phyloP scores from a whole-genome alignment of 2,797 vertebrate species.

The Tokudaia tokunoshimensis region DNA sequence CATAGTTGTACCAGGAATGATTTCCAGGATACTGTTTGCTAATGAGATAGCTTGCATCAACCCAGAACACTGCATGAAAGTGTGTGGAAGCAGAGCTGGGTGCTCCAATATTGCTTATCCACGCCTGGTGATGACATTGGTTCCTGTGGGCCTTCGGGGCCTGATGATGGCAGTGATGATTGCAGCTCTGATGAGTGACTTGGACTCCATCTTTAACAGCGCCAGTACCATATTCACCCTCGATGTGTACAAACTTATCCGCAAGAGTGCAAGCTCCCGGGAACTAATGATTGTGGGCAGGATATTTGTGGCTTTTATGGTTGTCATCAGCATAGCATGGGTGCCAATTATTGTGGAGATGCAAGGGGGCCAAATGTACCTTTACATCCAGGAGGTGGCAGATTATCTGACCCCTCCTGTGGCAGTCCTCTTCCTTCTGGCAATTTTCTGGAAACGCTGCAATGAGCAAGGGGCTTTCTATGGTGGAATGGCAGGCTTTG shows the following conservation, averaged over 20 bases:
- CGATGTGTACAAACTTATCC: conserved; percentile 95
- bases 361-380: conserved; percentile 99
- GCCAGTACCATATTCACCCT: conserved; percentile 99
- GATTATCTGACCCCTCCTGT: conserved; percentile 98
- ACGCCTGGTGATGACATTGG: conserved; percentile 96
- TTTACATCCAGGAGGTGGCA: conserved; percentile 99
- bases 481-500: conserved; percentile 95
- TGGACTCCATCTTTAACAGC: conserved; percentile 99
- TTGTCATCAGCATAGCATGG: conserved; percentile 97
- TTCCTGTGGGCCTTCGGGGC: conserved; percentile 97
- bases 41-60: conserved; percentile 97
- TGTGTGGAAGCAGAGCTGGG: conserved; percentile 97
- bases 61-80: conserved; percentile 97
- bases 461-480: conserved; percentile 98
- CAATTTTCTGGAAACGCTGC: conserved; percentile 97
- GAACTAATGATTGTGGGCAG: conserved; percentile 96
- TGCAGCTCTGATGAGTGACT: conserved; percentile 98
- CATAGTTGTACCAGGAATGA: conserved; percentile 99
- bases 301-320: conserved; percentile 97
- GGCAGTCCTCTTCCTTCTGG: conserved; percentile 96
- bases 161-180: conserved; percentile 99
- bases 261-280: conserved; percentile 91
- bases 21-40: conserved; percentile 96
- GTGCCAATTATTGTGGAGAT: conserved; percentile 98
- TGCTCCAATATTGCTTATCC: conserved; percentile 99